Evolutionary conservation across 2,888 invertebrate species (phyloP).

Genomic region (Pristionchus fissidentatus): DNA sequence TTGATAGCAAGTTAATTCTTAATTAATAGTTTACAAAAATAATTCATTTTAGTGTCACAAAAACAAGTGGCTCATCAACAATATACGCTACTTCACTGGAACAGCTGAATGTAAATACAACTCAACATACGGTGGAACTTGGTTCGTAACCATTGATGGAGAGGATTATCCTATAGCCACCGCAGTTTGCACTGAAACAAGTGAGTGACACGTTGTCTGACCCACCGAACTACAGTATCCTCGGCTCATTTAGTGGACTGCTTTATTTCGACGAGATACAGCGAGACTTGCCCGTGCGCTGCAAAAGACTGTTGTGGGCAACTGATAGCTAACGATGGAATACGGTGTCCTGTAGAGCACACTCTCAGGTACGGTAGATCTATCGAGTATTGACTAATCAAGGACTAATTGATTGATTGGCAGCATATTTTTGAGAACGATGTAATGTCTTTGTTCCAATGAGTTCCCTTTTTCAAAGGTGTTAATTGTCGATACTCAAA

Average conservation of each 20-base stretch:
- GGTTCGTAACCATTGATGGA: not conserved
- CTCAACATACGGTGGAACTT: not conserved
- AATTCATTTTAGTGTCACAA: not conserved
- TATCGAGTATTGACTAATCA: too few relatives aligned
- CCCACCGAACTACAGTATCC: not conserved
- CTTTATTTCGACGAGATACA: not conserved
- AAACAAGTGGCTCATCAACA: not conserved
- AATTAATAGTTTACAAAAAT: too few relatives aligned
- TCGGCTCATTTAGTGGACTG: too few relatives aligned
- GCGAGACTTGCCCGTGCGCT: not conserved
- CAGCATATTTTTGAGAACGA: too few relatives aligned
- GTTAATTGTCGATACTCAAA: too few relatives aligned
- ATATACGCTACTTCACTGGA: not conserved
- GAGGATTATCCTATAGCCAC: not conserved
- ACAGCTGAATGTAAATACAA: not conserved
- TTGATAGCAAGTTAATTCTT: too few relatives aligned
- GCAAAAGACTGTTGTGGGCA: not conserved
- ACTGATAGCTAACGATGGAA: not conserved
- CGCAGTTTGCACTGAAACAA: not conserved
- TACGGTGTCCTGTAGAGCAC: conserved; percentile 2
- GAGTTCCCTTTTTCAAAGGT: too few relatives aligned
- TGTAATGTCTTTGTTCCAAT: too few relatives aligned
- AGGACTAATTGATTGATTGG: too few relatives aligned
- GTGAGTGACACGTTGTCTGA: not conserved
- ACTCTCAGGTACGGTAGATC: conserved; percentile 1